Evolutionary conservation across 2,888 invertebrate species (phyloP), one percentile per base, ranked within the genome.

Genomic region (Hemaris fuciformis): DNA sequence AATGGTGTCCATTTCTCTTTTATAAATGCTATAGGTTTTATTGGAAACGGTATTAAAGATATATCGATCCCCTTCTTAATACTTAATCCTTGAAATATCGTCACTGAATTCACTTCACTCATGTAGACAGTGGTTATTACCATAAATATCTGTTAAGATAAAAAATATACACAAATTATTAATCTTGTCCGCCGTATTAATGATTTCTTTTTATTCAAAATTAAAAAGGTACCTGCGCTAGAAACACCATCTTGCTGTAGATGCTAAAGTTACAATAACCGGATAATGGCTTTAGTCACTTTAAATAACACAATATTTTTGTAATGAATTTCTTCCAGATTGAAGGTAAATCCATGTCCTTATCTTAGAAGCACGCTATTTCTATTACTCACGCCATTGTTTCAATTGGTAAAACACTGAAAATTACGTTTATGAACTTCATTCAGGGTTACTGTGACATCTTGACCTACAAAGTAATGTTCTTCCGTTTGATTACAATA

Each of bases 1-100:
- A 88, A 80, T 0, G 87, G 83, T 0, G 80, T 73, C 79, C 82
- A 80, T 68, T 81, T 83, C 48, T 86, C 82, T 18, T 75, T 82
- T 8, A 84, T 70, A 38, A 85, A 79, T 0, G 79, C 67, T 34
- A 87, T 62, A 0, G 83, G 81, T 48, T 77, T 79, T 0, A 79
- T 71, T n/a, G 73, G 70, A 13, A 79, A 61, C 0, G 80, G 82
- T 48, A 77, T 80, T 7, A 84, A 71, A 34, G 74, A 78, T 0
- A 87, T 68, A 58, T 84, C 82, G 18, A 84, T 77, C 3, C 77
- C 79, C 48, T 77, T 84, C 60, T 81, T 77, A 4, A 65, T 41
- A 42, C 63, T 68, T 22, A 68, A 59, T 42, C 64, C 77, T 66
- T 79, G 74, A 25, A 81, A 75, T 23, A 81, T 31, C 1, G 79